Evolutionary conservation across 2,797 vertebrate species (phyloP).

Genomic region (Hippocampus kuda): DNA sequence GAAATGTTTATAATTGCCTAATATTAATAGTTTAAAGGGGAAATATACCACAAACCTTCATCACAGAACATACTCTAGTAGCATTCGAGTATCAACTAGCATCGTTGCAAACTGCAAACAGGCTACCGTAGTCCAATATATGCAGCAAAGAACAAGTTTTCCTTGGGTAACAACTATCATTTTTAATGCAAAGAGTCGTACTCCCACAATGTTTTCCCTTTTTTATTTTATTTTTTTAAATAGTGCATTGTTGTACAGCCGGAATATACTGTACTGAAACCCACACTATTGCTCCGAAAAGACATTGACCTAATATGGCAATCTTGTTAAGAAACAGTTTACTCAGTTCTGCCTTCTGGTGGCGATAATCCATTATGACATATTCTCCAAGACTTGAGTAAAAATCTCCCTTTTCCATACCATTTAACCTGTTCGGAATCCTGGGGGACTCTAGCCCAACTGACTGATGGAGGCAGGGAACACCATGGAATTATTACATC

Average conservation of each 20-base stretch:
- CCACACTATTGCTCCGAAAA: neutral
- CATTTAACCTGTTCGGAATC: neutral
- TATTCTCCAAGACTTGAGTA: neutral
- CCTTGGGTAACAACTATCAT: neutral
- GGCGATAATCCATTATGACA: slow-evolving; percentile 6
- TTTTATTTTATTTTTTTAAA: neutral
- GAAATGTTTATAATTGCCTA: neutral
- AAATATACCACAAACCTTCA: neutral
- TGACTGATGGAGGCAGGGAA: too few relatives aligned
- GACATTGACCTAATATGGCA: neutral
- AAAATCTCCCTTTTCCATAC: neutral
- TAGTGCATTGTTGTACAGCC: neutral
- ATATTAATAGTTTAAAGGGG: neutral
- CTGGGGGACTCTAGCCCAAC: neutral
- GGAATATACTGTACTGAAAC: neutral
- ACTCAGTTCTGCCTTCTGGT: slow-evolving; percentile 30
- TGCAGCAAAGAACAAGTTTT: neutral
- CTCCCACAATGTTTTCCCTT: neutral
- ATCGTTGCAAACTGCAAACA: neutral
- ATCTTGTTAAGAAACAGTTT: neutral
- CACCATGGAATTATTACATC: too few relatives aligned
- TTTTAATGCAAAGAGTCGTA: neutral
- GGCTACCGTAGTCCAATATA: neutral
- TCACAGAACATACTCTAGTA: neutral
- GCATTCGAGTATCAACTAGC: too few relatives aligned